Conservation (phyloP, 2,888 invertebrate species). For the Mythimna pallens region DNA sequence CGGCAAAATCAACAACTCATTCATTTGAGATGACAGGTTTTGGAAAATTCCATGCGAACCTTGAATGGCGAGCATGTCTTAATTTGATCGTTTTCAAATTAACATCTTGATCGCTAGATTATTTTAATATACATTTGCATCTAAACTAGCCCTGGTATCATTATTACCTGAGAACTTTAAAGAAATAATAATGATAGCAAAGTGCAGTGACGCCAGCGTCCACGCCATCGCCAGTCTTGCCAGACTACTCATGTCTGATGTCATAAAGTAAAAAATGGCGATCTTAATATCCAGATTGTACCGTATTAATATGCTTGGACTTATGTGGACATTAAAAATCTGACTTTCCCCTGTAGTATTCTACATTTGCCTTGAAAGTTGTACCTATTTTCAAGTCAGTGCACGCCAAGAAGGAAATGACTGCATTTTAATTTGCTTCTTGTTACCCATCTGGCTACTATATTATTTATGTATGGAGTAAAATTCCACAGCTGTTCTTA, state of each 20-base stretch:
- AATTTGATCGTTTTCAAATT: slow-evolving; percentile 16
- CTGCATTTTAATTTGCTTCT: slow-evolving; percentile 53
- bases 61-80: neutral
- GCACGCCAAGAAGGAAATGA: slow-evolving; percentile 54
- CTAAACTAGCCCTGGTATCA: neutral
- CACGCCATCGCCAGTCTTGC: neutral
- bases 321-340: slow-evolving; percentile 26
- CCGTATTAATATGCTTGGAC: slow-evolving; percentile 21
- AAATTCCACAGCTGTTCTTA: slow-evolving; percentile 29
- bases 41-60: slow-evolving; percentile 27
- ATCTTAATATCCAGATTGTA: slow-evolving; percentile 24
- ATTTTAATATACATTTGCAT: slow-evolving; percentile 6
- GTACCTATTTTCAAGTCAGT: slow-evolving; percentile 48
- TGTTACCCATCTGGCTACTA: slow-evolving; percentile 46
- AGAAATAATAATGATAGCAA: slow-evolving; percentile 16
- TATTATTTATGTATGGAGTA: slow-evolving; percentile 21
- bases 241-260: slow-evolving; percentile 26
- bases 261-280: slow-evolving; percentile 33
- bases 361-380: slow-evolving; percentile 52
- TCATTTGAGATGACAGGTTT: slow-evolving; percentile 1
- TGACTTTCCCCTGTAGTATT: slow-evolving; percentile 46
- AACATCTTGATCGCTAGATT: slow-evolving; percentile 24
- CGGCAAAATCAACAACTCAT: slow-evolving; percentile 20
- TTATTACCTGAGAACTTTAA: slow-evolving; percentile 24
- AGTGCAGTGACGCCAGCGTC: slow-evolving; percentile 17